Percentiles rank a stretch among this genome's conserved stretches.
Conservation (phyloP, 1,140 invertebrate species). For the Pollicipes pollicipes region DNA sequence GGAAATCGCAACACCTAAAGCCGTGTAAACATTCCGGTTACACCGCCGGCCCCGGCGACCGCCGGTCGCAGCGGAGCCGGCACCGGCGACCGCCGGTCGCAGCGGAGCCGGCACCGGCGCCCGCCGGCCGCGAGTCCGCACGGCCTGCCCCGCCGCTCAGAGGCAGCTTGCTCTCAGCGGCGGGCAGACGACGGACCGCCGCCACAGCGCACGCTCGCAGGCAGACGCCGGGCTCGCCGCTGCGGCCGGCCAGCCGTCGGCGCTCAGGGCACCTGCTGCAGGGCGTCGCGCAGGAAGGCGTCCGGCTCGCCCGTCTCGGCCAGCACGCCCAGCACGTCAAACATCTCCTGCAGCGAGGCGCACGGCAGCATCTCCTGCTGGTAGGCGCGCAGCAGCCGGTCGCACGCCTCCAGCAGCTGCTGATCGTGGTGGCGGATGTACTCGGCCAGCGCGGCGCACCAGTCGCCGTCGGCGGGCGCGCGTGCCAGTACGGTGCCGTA, state of each 20-base stretch:
- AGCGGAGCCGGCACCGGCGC: no score
- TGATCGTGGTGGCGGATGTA: conserved; percentile 89
- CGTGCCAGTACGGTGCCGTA: conserved; percentile 39
- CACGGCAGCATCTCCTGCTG: conserved; percentile 68
- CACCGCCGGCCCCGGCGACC: no score
- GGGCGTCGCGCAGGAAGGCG: not conserved
- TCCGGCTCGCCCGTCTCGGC: not conserved
- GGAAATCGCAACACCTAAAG: not conserved
- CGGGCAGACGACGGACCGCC: no score
- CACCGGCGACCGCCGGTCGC: no score
- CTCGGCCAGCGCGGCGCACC: conserved; percentile 72
- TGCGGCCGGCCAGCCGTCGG: no score
- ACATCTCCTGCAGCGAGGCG: not conserved
- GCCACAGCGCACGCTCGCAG: not conserved
- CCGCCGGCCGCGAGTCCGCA: no score
- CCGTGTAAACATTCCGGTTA: not conserved
- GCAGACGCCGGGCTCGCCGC: no score
- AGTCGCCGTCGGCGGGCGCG: conserved; percentile 43
- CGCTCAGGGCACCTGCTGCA: not conserved
- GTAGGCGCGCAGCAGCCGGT: conserved; percentile 57
- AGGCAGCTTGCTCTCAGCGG: no score
- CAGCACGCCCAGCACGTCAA: not conserved
- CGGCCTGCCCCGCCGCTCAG: no score
- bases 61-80: no score
- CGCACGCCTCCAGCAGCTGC: conserved; percentile 64